These are phyloP conservation scores for Columba janthina DNA, from an alignment of 2,113 vertebrate genomes.

Conservation along the genomic window DNA sequence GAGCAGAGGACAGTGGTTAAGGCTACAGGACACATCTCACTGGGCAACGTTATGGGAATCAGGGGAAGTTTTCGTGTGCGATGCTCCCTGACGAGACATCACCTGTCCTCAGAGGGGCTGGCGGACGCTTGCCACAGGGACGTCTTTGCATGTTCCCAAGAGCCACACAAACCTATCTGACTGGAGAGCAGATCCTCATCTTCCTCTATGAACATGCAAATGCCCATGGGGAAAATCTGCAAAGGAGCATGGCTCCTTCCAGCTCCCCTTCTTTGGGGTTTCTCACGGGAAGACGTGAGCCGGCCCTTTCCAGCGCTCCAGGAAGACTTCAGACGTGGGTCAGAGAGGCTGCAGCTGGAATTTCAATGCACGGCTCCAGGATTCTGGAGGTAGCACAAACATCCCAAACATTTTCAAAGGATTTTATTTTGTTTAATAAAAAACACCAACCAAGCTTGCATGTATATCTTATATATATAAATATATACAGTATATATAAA, in stretches of 20 bases:
- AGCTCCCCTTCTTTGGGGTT: background rate
- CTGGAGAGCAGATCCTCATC: background rate
- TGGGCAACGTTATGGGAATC: background rate
- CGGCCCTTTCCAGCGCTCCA: background rate
- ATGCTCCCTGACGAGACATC: background rate
- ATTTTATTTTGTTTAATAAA: constrained; percentile 72
- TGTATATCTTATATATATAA: constrained; percentile 82
- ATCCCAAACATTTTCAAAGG: constrained; percentile 43
- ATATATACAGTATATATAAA: constrained; percentile 82
- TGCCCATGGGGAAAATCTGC: background rate
- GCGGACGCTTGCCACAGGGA: background rate
- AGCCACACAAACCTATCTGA: background rate
- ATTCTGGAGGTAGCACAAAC: constrained; percentile 50
- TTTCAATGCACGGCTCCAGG: background rate
- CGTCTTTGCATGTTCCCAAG: background rate
- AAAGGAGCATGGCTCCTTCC: background rate
- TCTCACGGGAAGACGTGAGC: rapidly evolving
- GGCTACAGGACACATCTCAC: background rate
- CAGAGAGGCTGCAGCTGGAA: background rate
- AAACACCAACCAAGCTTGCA: constrained; percentile 77
- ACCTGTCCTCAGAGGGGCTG: background rate
- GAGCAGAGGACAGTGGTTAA: background rate
- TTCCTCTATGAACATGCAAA: background rate
- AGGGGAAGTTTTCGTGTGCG: background rate
- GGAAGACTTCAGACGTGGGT: background rate